Conservation (phyloP, 2,113 vertebrate species). For the Erythrocercus mccallii region DNA sequence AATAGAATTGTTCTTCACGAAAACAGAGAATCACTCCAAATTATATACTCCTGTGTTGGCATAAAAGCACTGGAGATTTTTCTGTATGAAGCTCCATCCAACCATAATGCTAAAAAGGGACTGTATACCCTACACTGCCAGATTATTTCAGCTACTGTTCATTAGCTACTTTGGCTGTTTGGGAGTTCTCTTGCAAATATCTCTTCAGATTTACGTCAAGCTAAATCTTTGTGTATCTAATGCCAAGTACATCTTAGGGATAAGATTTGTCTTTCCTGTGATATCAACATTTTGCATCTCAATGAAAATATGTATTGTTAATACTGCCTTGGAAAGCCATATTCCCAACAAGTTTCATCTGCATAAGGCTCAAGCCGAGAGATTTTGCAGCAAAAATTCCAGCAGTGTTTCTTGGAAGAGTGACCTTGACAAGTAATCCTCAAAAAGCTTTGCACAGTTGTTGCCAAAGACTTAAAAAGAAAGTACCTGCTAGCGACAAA, state of each 20-base stretch:
- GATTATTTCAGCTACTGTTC: not conserved
- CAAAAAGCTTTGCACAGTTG: not conserved
- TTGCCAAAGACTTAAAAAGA: not conserved
- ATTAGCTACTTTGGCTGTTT: not conserved
- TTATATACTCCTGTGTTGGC: accelerated
- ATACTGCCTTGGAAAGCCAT: not conserved
- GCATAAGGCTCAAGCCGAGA: not conserved
- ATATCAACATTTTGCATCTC: not conserved
- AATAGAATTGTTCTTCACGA: not conserved
- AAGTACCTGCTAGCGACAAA: not conserved
- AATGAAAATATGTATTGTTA: not conserved
- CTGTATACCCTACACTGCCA: not conserved
- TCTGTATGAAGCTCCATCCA: not conserved
- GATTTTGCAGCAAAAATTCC: not conserved
- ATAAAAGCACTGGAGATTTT: not conserved
- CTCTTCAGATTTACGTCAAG: not conserved
- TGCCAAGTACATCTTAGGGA: accelerated
- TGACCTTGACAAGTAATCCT: not conserved
- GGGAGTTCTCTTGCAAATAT: not conserved
- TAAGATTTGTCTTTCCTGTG: not conserved
- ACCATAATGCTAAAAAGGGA: not conserved
- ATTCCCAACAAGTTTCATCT: not conserved
- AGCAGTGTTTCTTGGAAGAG: not conserved
- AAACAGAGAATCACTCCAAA: not conserved
- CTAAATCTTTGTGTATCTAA: not conserved